phyloP scores from a whole-genome alignment of 2,888 invertebrate genomes.

The Epistrophe grossulariae region DNA sequence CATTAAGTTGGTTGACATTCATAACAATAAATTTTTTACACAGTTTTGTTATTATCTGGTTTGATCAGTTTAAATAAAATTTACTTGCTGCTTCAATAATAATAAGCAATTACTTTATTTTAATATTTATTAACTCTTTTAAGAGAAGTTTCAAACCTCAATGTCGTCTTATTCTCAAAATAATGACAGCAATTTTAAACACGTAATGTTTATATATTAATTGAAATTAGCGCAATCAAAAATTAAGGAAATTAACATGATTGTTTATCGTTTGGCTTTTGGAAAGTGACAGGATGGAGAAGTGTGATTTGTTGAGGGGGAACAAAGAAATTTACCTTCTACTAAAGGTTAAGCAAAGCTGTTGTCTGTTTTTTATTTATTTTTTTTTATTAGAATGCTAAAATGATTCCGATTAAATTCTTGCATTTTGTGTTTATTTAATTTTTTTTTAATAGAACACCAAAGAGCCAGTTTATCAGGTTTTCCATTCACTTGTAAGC shows the following conservation, averaged over 20 bases:
- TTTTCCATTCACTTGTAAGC: slow-evolving; percentile 42
- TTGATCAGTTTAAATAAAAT: background rate
- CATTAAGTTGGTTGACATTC: background rate
- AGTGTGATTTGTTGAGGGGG: background rate
- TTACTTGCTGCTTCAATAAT: background rate
- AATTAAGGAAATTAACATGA: slow-evolving; percentile 2
- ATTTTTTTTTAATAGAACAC: slow-evolving; percentile 54
- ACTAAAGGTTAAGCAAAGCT: slow-evolving; percentile 45
- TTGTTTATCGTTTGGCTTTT: background rate
- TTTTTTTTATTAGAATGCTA: slow-evolving; percentile 16
- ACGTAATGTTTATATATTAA: background rate
- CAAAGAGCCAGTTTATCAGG: slow-evolving; percentile 69
- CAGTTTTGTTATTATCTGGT: background rate
- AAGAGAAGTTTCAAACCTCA: background rate
- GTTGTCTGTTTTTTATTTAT: background rate
- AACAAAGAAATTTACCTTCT: slow-evolving; percentile 32
- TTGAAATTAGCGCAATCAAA: slow-evolving; percentile 10
- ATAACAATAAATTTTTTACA: background rate
- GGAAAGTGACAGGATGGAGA: slow-evolving; percentile 29
- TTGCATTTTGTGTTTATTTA: slow-evolving; percentile 38
- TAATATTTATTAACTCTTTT: background rate
- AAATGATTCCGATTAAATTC: slow-evolving; percentile 57
- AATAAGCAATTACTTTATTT: background rate
- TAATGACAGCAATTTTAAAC: slow-evolving; percentile 12
- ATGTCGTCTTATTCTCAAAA: background rate